Evolutionary conservation across 2,888 invertebrate species (phyloP).

Genomic region (Mechanitis mazaeus): DNA sequence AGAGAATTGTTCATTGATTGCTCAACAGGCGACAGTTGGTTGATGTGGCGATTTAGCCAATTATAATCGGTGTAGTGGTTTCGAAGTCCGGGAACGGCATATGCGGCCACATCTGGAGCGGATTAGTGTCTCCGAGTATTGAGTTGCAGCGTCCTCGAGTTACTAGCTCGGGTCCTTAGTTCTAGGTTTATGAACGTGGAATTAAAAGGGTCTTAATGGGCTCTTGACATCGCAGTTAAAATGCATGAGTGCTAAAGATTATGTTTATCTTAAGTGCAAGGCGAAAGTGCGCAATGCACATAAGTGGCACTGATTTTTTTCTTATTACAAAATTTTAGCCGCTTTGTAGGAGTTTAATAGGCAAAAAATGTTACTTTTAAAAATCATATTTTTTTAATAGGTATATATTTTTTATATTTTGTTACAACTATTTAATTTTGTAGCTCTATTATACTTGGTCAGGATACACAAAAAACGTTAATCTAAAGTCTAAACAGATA

Average conservation of each 20-base stretch:
- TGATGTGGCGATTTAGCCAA: conserved; percentile 54
- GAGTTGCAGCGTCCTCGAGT: conserved; percentile 56
- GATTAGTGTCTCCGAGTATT: conserved; percentile 56
- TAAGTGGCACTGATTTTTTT: conserved; percentile 31
- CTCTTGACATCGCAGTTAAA: conserved; percentile 43
- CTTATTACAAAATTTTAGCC: conserved; percentile 23
- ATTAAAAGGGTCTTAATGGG: conserved; percentile 31
- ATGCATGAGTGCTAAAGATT: conserved; percentile 39
- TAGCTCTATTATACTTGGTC: conserved; percentile 30
- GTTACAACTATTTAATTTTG: neutral
- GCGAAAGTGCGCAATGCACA: conserved; percentile 32
- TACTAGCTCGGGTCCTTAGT: conserved; percentile 45
- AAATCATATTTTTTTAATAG: neutral
- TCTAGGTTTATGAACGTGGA: conserved; percentile 47
- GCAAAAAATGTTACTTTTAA: conserved; percentile 1
- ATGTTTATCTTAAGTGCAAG: conserved; percentile 40
- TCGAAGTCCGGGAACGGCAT: conserved; percentile 65
- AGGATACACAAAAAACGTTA: conserved; percentile 43
- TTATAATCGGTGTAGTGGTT: conserved; percentile 69
- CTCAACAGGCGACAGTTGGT: conserved; percentile 56
- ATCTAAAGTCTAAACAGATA: conserved; percentile 35
- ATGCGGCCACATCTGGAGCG: conserved; percentile 56
- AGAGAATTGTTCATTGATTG: conserved; percentile 12
- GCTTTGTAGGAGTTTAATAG: conserved; percentile 17
- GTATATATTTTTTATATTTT: neutral